These are phyloP conservation scores for Oscheius sp. DNA, from an alignment of 2,888 invertebrate genomes.

Conservation along the genomic window DNA sequence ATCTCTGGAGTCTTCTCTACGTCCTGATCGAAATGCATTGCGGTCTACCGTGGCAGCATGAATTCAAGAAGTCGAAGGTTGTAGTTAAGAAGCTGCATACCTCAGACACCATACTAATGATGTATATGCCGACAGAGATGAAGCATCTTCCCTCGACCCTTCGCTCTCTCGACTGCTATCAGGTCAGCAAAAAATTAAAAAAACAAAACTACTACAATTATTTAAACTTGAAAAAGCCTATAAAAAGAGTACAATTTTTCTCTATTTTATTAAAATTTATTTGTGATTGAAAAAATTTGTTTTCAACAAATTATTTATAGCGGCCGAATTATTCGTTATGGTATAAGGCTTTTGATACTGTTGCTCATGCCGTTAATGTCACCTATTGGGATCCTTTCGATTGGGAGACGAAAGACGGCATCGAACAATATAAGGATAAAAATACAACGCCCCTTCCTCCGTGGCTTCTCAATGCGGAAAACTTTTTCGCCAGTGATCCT, in stretches of 20 bases:
- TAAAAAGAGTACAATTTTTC: too few relatives aligned
- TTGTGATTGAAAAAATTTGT: too few relatives aligned
- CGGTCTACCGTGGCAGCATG: constrained; percentile 62
- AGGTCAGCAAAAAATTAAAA: too few relatives aligned
- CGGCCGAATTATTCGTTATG: too few relatives aligned
- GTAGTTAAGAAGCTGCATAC: constrained; percentile 50
- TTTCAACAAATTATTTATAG: too few relatives aligned
- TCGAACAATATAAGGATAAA: not conserved
- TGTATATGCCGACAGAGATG: constrained; percentile 51
- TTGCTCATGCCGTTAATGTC: not conserved
- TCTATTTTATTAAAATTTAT: too few relatives aligned
- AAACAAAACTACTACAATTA: too few relatives aligned
- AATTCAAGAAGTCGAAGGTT: constrained; percentile 42
- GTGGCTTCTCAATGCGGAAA: not conserved
- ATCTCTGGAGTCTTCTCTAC: constrained; percentile 40
- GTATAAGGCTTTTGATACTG: not conserved
- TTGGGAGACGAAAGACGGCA: not conserved
- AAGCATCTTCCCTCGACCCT: constrained; percentile 43
- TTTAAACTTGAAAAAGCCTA: too few relatives aligned
- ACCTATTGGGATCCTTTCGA: constrained; percentile 15
- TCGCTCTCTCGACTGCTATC: constrained; percentile 48
- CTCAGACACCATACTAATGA: constrained; percentile 40
- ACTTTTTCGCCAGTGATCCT: constrained; percentile 6
- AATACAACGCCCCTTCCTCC: not conserved
- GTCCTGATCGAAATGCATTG: constrained; percentile 76